Percentiles rank a stretch among this genome's conserved stretches.
Evolutionary conservation across 92 coral and sea anemone genomes (phyloP).

Genomic region (Phenganax stokvisi): DNA sequence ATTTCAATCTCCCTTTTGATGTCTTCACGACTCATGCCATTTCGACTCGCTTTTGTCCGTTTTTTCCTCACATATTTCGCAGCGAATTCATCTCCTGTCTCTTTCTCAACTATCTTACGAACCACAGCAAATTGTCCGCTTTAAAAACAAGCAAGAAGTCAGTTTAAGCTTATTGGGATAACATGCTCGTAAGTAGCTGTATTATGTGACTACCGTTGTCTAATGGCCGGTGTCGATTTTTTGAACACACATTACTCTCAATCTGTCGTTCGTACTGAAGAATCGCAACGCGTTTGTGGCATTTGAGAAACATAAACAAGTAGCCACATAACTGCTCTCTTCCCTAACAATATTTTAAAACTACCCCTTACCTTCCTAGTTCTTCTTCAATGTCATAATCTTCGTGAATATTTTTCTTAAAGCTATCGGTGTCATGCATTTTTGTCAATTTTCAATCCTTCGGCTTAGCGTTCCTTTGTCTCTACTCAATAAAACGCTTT

Average conservation of each 20-base stretch:
- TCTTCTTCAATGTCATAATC: slow-evolving; percentile 69
- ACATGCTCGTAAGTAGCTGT: slow-evolving; percentile 20
- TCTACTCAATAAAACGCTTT: neutral
- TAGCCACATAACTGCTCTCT: slow-evolving; percentile 22
- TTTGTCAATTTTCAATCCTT: slow-evolving; percentile 6
- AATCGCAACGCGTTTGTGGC: slow-evolving; percentile 2
- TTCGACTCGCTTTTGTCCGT: slow-evolving; percentile 57
- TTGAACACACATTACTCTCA: neutral
- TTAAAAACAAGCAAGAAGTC: slow-evolving; percentile 31
- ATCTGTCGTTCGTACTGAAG: slow-evolving; percentile 28
- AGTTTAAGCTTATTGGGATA: neutral
- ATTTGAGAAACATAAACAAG: neutral
- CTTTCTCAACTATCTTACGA: slow-evolving; percentile 67
- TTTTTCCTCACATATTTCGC: slow-evolving; percentile 84
- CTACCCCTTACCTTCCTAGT: slow-evolving; percentile 67
- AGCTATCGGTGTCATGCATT: slow-evolving; percentile 41
- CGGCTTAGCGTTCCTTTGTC: neutral
- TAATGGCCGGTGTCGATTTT: slow-evolving; percentile 10
- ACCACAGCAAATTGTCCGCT: slow-evolving; percentile 98
- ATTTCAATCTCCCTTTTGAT: slow-evolving; percentile 66
- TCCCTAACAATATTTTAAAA: slow-evolving; percentile 21
- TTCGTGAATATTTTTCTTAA: slow-evolving; percentile 57
- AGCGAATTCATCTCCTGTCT: slow-evolving; percentile 70
- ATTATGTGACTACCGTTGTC: slow-evolving; percentile 1
- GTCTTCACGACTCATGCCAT: slow-evolving; percentile 74